phyloP scores from a whole-genome alignment of 2,888 invertebrate genomes.

The Empis stercorea region DNA sequence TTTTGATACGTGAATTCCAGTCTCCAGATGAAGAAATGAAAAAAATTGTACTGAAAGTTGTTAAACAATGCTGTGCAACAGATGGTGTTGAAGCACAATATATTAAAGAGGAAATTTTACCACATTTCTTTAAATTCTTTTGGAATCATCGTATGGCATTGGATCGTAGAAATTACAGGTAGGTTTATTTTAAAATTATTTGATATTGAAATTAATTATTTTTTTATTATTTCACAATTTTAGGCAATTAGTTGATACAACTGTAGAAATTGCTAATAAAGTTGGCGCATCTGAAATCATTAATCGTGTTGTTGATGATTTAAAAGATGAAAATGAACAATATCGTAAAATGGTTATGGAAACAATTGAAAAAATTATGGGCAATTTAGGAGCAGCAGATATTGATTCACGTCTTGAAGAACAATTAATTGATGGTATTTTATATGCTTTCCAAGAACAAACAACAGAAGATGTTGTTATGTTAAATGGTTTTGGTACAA shows the following conservation, averaged over 20 bases:
- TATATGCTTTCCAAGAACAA: constrained; percentile 99
- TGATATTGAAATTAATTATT: background rate
- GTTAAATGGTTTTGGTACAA: constrained; percentile 98
- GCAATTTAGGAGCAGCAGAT: constrained; percentile 93
- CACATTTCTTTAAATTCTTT: constrained; percentile 97
- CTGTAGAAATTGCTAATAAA: constrained; percentile 99
- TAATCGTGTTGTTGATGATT: constrained; percentile 93
- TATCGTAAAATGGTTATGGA: constrained; percentile 99
- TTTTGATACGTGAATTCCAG: constrained; percentile 97
- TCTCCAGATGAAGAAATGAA: constrained; percentile 99
- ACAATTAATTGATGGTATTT: constrained; percentile 96
- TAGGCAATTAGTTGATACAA: constrained; percentile 95
- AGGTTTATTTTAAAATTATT: background rate
- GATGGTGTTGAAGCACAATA: constrained; percentile 99
- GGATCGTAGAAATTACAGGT: constrained; percentile 82
- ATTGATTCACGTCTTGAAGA: constrained; percentile 97
- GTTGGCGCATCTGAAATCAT: constrained; percentile 99
- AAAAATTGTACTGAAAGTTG: constrained; percentile 98
- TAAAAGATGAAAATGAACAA: constrained; percentile 99
- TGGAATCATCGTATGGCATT: constrained; percentile 99
- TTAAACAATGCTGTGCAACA: constrained; percentile 99
- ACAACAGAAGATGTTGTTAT: constrained; percentile 99
- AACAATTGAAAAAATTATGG: constrained; percentile 97
- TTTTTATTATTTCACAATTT: background rate
- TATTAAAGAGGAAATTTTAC: constrained; percentile 97